Percentiles rank a stretch among this genome's conserved stretches.
Evolutionary conservation across 2,113 vertebrate genomes (phyloP).

Genomic region (Callipepla californica): DNA sequence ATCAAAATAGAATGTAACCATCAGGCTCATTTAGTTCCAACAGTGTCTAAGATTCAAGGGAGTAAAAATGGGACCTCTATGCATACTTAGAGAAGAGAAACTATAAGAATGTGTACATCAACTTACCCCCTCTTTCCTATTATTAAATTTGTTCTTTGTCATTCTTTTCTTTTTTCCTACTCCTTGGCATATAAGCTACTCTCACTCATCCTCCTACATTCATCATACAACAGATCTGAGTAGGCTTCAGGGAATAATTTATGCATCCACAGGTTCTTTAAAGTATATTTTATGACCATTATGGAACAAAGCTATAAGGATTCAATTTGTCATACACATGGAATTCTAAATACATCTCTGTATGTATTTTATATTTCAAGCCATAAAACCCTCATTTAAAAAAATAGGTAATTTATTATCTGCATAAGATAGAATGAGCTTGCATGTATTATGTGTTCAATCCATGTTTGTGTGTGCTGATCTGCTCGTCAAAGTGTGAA

Average conservation of each 20-base stretch:
- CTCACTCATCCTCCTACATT: conserved; percentile 60
- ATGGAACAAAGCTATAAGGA: not conserved
- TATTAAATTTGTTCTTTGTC: conserved; percentile 30
- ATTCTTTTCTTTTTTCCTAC: not conserved
- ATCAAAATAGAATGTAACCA: not conserved
- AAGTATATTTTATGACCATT: not conserved
- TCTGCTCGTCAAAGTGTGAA: not conserved
- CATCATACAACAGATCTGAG: conserved; percentile 25
- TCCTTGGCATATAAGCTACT: conserved; percentile 33
- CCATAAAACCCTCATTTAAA: not conserved
- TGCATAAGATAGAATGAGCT: not conserved
- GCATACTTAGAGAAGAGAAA: not conserved
- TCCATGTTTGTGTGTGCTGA: not conserved
- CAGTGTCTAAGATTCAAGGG: not conserved
- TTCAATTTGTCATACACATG: not conserved
- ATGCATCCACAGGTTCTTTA: conserved; percentile 6
- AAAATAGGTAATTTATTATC: not conserved
- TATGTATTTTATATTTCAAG: not conserved
- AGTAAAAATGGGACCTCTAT: not conserved
- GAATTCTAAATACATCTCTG: not conserved
- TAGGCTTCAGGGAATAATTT: conserved; percentile 40
- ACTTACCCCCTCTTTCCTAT: not conserved
- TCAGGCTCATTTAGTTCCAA: not conserved
- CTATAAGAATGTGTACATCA: not conserved
- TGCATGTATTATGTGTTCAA: not conserved